Evolutionary conservation across 2,113 vertebrate species (phyloP), one percentile per base, ranked within the genome.

Genomic region (Varanus komodoensis): DNA sequence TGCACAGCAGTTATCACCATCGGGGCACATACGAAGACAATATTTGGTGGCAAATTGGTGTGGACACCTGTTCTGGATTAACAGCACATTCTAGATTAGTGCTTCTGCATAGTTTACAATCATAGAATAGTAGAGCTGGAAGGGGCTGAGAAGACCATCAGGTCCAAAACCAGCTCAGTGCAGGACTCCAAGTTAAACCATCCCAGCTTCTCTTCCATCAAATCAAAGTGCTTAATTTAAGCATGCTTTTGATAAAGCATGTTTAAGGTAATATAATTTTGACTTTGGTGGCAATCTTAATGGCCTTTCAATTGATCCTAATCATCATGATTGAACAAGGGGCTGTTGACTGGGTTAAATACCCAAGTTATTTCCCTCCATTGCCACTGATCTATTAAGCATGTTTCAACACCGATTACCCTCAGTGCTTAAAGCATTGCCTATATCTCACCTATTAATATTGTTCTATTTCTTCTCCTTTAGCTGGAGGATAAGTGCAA

Each of bases 401-500:
- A 54, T 78, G 27, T 87, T 90, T 82, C 90, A 92, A 67, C 82
- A 21, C 44, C 79, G 27, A 90, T 3, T 1, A 3, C 68, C 84
- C 74, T 4, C 89, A 79, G 2, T 92, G 48, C 78, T 87, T 17
- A 92, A 93, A n/a, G 91, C 3, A 64, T 48, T 71, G 48, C 88
- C 19, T 54, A 89, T 87, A 44, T 89, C 57, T 89, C 2, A 14
- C 12, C 90, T 77, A 87, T 57, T 44, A 77, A 29, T 34, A 69
- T 92, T 95, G 92, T 95, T 73, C n/a, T 82, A 32, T 82, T 96
- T 89, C 93, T 17, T 48, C 57, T 14, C 23, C 50, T 95, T 88
- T 91, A 99, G 98, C 91, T 99, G 99, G 99, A 98, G 99, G 93
- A 98, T 99, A 97, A 99, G 99, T 69, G 99, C 99, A 12, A 97